A percentile compares a stretch with the other conserved stretches of the same genome.
Conservation (phyloP, 2,888 invertebrate genomes). For the Mystacides longicornis region DNA sequence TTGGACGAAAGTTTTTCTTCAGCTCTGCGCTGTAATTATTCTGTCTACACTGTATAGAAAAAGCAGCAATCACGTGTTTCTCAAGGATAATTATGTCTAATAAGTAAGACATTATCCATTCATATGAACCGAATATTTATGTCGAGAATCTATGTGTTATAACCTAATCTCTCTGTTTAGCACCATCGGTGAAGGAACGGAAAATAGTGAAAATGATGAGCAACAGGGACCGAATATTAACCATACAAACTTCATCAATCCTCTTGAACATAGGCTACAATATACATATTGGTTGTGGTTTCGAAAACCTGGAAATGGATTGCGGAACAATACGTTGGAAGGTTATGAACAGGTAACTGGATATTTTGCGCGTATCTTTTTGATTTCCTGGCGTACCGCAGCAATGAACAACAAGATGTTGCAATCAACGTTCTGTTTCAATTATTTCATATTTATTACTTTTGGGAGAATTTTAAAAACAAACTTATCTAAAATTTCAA, state of each 20-base stretch:
- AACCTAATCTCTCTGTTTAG: slow-evolving; percentile 21
- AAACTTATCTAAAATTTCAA: no score
- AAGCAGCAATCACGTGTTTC: slow-evolving; percentile 22
- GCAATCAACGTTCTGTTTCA: no score
- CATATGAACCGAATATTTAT: background rate
- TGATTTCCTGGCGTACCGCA: no score
- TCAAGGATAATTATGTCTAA: slow-evolving; percentile 22
- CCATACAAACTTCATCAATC: slow-evolving; percentile 46
- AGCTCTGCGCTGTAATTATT: slow-evolving; percentile 11
- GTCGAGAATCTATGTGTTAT: slow-evolving; percentile 8
- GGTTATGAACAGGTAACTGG: slow-evolving; percentile 45
- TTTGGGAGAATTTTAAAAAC: no score
- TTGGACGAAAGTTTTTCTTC: slow-evolving; percentile 5
- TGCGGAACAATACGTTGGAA: slow-evolving; percentile 38
- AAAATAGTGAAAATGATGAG: slow-evolving; percentile 22
- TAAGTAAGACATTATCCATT: slow-evolving; percentile 14
- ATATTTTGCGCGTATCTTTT: no score
- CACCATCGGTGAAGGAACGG: slow-evolving; percentile 21
- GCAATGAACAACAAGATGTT: no score
- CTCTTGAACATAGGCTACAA: slow-evolving; percentile 86
- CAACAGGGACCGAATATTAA: slow-evolving; percentile 15
- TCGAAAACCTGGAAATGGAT: slow-evolving; percentile 48
- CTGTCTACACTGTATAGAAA: slow-evolving; percentile 14
- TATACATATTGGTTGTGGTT: slow-evolving; percentile 94
- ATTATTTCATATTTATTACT: no score